A percentile compares a stretch with the other conserved stretches of the same genome.
These are phyloP conservation scores for Lasaia peninsularis DNA, from an alignment of 1,140 invertebrate species.

Conservation along the genomic window DNA sequence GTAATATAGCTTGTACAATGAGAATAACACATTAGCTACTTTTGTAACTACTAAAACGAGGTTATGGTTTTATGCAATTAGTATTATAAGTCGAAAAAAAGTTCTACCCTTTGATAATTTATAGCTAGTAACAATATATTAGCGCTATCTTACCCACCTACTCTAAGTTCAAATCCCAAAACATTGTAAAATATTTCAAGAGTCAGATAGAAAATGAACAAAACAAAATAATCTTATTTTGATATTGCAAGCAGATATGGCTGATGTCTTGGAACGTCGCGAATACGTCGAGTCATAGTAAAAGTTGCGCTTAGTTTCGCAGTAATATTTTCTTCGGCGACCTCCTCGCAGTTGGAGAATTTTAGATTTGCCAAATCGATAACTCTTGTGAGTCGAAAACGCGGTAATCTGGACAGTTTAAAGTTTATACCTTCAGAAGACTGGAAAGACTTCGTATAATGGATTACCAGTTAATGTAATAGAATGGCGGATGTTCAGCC, in stretches of 20 bases:
- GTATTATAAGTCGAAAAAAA: no score
- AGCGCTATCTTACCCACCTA: not conserved
- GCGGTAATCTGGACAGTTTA: not conserved
- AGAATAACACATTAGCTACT: no score
- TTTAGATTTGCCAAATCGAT: slow-evolving; percentile 27
- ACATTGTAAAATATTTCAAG: slow-evolving; percentile 9
- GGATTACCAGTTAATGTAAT: not conserved
- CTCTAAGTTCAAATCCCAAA: slow-evolving; percentile 8
- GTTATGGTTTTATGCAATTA: no score
- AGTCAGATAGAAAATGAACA: slow-evolving; percentile 29
- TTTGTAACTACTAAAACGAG: no score
- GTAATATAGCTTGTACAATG: no score
- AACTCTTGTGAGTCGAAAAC: slow-evolving; percentile 14
- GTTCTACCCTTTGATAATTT: no score
- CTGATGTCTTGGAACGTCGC: slow-evolving; percentile 37
- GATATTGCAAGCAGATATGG: slow-evolving; percentile 46
- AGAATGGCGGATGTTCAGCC: no score
- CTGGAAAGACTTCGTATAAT: slow-evolving; percentile 1
- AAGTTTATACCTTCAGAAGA: not conserved
- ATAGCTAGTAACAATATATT: slow-evolving; percentile 1
- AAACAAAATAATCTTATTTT: slow-evolving; percentile 52
- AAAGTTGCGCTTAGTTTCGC: slow-evolving; percentile 49
- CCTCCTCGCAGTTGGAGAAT: slow-evolving; percentile 26
- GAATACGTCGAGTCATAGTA: slow-evolving; percentile 45
- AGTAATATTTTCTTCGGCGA: slow-evolving; percentile 44